phyloP scores from a whole-genome alignment of 2,888 invertebrate species.

The Augochlorella aurata region DNA sequence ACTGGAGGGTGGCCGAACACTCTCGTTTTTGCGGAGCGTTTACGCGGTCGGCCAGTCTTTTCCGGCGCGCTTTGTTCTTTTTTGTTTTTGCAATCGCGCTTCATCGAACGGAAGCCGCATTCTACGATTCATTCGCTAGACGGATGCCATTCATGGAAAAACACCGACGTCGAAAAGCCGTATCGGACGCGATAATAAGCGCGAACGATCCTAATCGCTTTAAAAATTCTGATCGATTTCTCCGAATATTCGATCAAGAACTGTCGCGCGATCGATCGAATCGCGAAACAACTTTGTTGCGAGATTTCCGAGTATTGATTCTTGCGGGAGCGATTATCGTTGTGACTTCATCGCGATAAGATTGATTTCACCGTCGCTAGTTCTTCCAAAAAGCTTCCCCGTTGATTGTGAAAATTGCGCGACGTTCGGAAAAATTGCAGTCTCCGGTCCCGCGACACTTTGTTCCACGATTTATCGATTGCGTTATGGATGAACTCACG shows the following conservation, averaged over 20 bases:
- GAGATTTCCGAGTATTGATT: neutral
- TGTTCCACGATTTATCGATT: neutral
- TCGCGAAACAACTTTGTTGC: neutral
- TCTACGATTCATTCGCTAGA: neutral
- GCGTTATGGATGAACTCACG: neutral
- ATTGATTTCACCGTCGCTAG: too few relatives aligned
- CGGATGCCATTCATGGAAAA: neutral
- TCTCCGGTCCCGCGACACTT: too few relatives aligned
- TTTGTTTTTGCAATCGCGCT: neutral
- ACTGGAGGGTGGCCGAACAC: slow-evolving; percentile 30
- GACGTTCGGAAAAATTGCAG: too few relatives aligned
- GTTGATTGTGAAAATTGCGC: too few relatives aligned
- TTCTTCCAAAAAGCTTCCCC: too few relatives aligned
- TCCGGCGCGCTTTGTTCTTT: neutral
- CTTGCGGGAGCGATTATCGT: neutral
- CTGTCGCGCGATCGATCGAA: neutral
- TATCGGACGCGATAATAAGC: neutral
- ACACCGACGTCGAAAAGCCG: neutral
- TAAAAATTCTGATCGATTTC: neutral
- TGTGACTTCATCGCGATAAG: too few relatives aligned
- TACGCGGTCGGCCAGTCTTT: neutral
- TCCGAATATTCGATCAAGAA: neutral
- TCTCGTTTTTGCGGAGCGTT: slow-evolving; percentile 26
- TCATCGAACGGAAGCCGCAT: neutral
- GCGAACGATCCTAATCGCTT: neutral